Conservation (phyloP, 2,113 vertebrate species). For the Brienomyrus longianalis region DNA sequence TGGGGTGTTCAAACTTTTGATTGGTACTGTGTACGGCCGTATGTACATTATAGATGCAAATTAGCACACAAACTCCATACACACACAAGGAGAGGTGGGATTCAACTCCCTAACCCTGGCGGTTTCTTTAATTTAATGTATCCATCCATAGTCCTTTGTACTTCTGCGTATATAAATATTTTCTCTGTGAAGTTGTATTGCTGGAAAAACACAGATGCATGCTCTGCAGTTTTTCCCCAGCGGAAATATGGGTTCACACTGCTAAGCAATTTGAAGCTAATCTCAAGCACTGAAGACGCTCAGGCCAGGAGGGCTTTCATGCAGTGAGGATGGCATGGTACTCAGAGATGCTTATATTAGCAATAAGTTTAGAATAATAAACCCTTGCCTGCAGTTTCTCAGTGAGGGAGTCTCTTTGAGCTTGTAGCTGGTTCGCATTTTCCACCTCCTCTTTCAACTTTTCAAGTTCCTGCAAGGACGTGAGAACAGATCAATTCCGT, state of each 20-base stretch:
- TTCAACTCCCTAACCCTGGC: neutral
- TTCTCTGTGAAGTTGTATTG: neutral
- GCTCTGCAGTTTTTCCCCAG: neutral
- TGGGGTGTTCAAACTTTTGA: neutral
- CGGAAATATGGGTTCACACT: neutral
- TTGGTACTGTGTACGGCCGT: neutral
- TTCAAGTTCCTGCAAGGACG: slow-evolving; percentile 79
- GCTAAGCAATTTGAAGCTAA: neutral
- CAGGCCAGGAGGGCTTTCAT: neutral
- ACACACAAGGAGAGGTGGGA: neutral
- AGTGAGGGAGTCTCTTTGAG: slow-evolving; percentile 75
- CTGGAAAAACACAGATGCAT: neutral
- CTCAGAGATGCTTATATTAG: neutral
- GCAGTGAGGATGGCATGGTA: neutral
- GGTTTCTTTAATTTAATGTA: neutral
- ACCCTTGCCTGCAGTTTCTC: slow-evolving; percentile 77
- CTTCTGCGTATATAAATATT: neutral
- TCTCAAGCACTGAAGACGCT: neutral
- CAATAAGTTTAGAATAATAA: neutral
- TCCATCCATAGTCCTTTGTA: neutral
- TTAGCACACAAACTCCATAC: neutral
- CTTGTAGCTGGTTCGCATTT: slow-evolving; percentile 77
- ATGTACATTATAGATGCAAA: neutral
- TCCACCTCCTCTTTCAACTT: slow-evolving; percentile 84
- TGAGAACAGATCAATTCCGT: slow-evolving; percentile 15